Evolutionary conservation across 2,888 invertebrate species (phyloP).

Genomic region (Aplocera efformata): DNA sequence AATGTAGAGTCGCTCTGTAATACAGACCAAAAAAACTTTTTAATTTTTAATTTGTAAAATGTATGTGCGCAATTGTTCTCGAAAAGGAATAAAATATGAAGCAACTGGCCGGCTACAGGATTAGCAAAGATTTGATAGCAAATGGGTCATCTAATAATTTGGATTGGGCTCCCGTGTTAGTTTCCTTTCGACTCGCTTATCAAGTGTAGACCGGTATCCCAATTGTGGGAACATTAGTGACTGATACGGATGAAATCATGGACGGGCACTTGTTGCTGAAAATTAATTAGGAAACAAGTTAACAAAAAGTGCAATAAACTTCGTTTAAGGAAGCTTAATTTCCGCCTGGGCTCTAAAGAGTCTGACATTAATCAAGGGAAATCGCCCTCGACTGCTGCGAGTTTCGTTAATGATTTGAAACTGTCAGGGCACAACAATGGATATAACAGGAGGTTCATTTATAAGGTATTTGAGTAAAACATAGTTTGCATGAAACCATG

Average conservation of each 20-base stretch:
- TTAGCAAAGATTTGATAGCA: no score
- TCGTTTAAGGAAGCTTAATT: constrained; percentile 68
- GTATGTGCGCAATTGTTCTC: no score
- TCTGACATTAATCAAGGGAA: constrained; percentile 65
- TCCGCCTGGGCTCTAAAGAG: constrained; percentile 54
- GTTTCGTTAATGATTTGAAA: constrained; percentile 57
- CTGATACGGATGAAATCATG: constrained; percentile 34
- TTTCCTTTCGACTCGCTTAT: no score
- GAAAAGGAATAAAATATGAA: no score
- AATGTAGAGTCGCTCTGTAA: no score
- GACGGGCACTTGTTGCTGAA: constrained; percentile 62
- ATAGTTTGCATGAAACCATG: neutral
- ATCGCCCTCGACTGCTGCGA: constrained; percentile 51
- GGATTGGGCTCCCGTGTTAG: no score
- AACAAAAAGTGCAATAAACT: constrained; percentile 73
- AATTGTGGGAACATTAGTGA: no score
- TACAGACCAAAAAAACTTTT: no score
- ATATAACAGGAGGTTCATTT: neutral
- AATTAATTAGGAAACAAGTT: constrained; percentile 71
- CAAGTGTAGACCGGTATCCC: no score
- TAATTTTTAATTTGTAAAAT: no score
- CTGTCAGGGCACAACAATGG: constrained; percentile 45
- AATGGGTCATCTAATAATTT: no score
- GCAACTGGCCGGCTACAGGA: no score
- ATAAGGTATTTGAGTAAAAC: neutral